These are phyloP conservation scores for Spisula solida DNA, from an alignment of 2,888 invertebrate species.

Conservation along the genomic window DNA sequence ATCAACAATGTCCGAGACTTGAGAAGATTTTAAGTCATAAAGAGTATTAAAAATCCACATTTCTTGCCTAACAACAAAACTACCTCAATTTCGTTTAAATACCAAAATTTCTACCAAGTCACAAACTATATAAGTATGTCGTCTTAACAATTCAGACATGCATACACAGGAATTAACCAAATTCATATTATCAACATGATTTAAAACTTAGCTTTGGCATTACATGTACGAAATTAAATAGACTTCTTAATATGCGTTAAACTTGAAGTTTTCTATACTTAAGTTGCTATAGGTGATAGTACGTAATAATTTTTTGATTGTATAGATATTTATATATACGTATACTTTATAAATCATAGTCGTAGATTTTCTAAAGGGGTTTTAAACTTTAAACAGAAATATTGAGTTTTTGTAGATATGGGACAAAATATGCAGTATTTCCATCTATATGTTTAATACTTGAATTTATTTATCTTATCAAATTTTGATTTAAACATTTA, in stretches of 20 bases:
- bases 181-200: conserved; percentile 58
- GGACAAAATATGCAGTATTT: conserved; percentile 10
- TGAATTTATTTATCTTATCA: neutral
- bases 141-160: conserved; percentile 57
- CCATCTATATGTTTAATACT: conserved; percentile 1
- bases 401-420: conserved; percentile 14
- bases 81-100: conserved; percentile 45
- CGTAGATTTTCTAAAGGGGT: conserved; percentile 43
- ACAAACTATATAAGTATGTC: conserved; percentile 23
- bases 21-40: conserved; percentile 11
- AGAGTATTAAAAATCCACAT: conserved; percentile 22
- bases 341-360: conserved; percentile 53
- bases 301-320: conserved; percentile 45
- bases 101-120: conserved; percentile 57
- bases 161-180: conserved; percentile 51
- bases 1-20: neutral
- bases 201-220: conserved; percentile 50
- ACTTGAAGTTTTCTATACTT: conserved; percentile 54
- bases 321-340: conserved; percentile 32
- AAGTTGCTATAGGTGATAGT: conserved; percentile 48
- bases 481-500: conserved; percentile 31
- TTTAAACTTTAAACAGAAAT: conserved; percentile 44
- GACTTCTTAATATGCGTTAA: conserved; percentile 43
- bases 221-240: conserved; percentile 47
- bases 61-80: conserved; percentile 34